Evolutionary conservation across 2,888 invertebrate species (phyloP), one percentile per base, ranked within the genome.

Genomic region (Lasioglossum vierecki): DNA sequence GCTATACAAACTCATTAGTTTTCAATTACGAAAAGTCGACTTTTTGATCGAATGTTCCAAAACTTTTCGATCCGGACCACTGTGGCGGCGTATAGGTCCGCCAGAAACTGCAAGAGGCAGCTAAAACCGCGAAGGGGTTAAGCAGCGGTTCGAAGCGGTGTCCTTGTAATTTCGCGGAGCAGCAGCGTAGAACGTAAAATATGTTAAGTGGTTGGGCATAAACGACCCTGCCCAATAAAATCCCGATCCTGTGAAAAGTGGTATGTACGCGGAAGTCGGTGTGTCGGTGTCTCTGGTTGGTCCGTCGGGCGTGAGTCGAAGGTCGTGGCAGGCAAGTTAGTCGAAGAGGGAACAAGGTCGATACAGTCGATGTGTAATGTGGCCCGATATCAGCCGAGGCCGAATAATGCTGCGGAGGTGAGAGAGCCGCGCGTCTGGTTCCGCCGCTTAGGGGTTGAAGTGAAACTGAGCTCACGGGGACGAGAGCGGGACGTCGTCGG

Each of bases 401-500:
- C 71, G 77, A 84, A 60, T 66, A 66, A 66, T 79, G 72, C 78
- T 66, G 66, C 60, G 82, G 84, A 83, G 84, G 86, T 86, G 86
- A 87, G 66, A 66, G 84, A 91, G 83, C 75, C 66, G 72, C 49
- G 74, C 85, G 90, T 88, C 90, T 89, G 89, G 90, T 91, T 88
- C 84, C 88, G 90, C 91, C 90, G 91, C 87, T 87, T 76, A 82
- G 91, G 91, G 91, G 90, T 90, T 90, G 89, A 89, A 91, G 91
- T 90, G 91, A 91, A 91, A 93, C 93, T 92, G 91, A 90, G 91
- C 89, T 88, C 92, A 88, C 90, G 88, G 88, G 87, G 91, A 66
- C 66, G 60, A 90, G 89, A 89, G 92, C 91, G 93, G 91, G 91
- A 90, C 53, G 53, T 53, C 88, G 90, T 90, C 92, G 95, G 95